These are phyloP conservation scores for Astur gentilis DNA, from an alignment of 2,113 vertebrate species.

Conservation along the genomic window DNA sequence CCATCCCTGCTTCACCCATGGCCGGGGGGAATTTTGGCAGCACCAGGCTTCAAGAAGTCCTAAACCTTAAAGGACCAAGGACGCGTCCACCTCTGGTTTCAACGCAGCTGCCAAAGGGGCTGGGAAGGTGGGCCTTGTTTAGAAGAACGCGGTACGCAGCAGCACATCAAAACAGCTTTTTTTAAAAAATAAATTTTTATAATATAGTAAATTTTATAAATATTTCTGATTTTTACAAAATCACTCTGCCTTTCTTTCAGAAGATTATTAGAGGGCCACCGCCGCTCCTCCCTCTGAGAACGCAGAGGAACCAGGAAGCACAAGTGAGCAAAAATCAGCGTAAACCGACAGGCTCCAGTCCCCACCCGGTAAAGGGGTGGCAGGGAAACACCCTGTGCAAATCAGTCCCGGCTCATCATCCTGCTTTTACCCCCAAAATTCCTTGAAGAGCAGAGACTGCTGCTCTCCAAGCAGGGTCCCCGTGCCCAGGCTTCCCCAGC, in stretches of 20 bases:
- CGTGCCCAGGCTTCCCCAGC: rapidly evolving
- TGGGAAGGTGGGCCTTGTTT: not conserved
- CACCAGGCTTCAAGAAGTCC: not conserved
- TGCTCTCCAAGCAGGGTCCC: not conserved
- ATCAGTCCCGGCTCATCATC: rapidly evolving
- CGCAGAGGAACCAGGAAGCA: not conserved
- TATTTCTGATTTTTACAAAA: not conserved
- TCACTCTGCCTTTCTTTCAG: not conserved
- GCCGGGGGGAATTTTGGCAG: too few relatives aligned
- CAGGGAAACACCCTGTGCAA: not conserved
- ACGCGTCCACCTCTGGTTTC: rapidly evolving
- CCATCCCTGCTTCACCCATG: rapidly evolving
- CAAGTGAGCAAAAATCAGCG: not conserved
- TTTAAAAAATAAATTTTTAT: not conserved
- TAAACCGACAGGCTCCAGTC: rapidly evolving
- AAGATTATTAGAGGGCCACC: rapidly evolving
- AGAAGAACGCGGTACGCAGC: rapidly evolving
- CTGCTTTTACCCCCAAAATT: not conserved
- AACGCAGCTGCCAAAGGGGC: rapidly evolving
- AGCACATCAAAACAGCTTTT: rapidly evolving
- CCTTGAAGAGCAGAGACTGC: rapidly evolving
- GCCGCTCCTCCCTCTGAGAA: not conserved
- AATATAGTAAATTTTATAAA: rapidly evolving
- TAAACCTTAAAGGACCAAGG: not conserved
- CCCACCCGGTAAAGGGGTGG: not conserved